Percentiles rank a stretch among this genome's conserved stretches.
phyloP scores from a whole-genome alignment of 1,140 invertebrate species.

The Formica exsecta region DNA sequence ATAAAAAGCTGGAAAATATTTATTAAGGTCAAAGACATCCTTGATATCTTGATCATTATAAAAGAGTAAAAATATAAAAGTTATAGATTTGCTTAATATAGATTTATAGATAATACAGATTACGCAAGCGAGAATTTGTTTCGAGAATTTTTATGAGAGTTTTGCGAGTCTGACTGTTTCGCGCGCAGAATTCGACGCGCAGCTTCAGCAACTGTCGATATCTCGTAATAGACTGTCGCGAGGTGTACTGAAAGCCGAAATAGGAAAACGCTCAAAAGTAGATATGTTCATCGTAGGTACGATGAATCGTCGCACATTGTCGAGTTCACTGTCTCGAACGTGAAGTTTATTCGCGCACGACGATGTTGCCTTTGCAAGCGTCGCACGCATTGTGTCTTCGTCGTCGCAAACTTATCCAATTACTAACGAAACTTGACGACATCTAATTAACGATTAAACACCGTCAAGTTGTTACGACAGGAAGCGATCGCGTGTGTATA shows the following conservation, averaged over 20 bases:
- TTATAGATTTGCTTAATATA: neutral
- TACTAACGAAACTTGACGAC: slow-evolving; percentile 60
- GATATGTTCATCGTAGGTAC: slow-evolving; percentile 45
- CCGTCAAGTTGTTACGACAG: slow-evolving; percentile 17
- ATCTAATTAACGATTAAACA: slow-evolving; percentile 63
- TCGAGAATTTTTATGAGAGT: slow-evolving; percentile 30
- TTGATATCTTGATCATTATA: neutral
- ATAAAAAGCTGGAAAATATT: neutral
- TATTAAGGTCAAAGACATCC: neutral
- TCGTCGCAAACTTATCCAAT: slow-evolving; percentile 63
- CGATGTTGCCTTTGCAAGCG: neutral
- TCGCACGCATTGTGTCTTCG: slow-evolving; percentile 39
- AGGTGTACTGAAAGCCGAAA: slow-evolving; percentile 43
- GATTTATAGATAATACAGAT: no score
- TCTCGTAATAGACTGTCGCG: slow-evolving; percentile 43
- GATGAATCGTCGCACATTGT: slow-evolving; percentile 53
- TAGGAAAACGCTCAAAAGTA: slow-evolving; percentile 55
- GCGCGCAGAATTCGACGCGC: neutral
- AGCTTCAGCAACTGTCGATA: slow-evolving; percentile 49
- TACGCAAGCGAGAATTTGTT: neutral
- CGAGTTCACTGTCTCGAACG: slow-evolving; percentile 33
- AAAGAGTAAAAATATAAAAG: neutral
- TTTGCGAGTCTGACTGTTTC: neutral
- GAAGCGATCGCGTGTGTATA: neutral
- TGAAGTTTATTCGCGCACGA: slow-evolving; percentile 29